Evolutionary conservation across 1,140 invertebrate genomes (phyloP), one percentile per base, ranked within the genome.

Genomic region (Thaumetopoea pityocampa): DNA sequence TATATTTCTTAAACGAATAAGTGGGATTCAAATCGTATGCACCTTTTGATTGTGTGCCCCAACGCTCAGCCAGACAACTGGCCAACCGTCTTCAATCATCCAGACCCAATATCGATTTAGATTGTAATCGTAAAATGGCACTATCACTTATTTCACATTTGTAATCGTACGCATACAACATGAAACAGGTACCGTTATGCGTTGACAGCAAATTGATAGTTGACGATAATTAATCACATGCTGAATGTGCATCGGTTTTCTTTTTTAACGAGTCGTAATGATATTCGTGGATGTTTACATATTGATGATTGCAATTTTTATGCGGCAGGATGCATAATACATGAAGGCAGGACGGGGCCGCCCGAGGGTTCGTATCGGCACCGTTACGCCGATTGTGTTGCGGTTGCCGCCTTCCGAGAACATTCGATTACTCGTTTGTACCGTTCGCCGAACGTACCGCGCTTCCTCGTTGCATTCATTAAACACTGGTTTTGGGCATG

Each of bases 361-460:
- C 55, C 57, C 47, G 33, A 36, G 44, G 46, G 20, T 29, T 12
- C 18, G 11, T 26, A 32, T 32, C 45, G 32, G 47, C 62, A 77
- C 77, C 77, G 77, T 77, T 81, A 81, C 61, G 29, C 65, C 66
- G 65, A 78, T 78, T 81, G 77, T 81, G 58, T 78, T 73, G 66
- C 73, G 70, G 74, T 78, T 72, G 69, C 74, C 56, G 59, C 65
- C 60, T 78, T 79, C 74, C 44, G 34, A 66, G 71, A 73, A 77
- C 53, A 63, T 69, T 67, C 65, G 67, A 55, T 64, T 66, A 68
- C 74, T 70, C 55, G 71, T 74, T 68, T 78, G 63, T 77, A 78
- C 71, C 73, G 77, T 81, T 81, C 69, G 61, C 56, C 58, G 67
- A 66, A 64, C 44, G 49, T 59, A 58, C 41, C 45, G 51, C 23